Evolutionary conservation across 2,113 vertebrate genomes (phyloP).

Genomic region (Riparia riparia): DNA sequence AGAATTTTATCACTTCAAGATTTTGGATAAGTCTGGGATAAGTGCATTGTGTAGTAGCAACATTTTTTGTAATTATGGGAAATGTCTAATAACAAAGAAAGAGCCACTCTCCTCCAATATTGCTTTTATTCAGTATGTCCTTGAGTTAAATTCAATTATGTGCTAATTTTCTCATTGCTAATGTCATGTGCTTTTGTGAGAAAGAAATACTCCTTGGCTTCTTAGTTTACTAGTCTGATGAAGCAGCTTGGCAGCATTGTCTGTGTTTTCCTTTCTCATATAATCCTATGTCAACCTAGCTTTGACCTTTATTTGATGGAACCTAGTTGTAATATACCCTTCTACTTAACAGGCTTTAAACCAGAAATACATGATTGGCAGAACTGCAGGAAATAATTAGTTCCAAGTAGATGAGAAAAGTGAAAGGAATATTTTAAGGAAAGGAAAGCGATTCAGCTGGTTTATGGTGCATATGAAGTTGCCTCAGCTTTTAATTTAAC

Average conservation of each 20-base stretch:
- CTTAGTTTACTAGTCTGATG: background rate
- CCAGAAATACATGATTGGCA: slow-evolving; percentile 48
- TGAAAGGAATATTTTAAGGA: slow-evolving; percentile 16
- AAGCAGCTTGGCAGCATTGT: background rate
- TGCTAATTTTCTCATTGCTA: background rate
- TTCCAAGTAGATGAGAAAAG: background rate
- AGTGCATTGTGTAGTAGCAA: background rate
- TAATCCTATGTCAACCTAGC: background rate
- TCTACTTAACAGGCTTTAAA: slow-evolving; percentile 43
- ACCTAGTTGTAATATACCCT: background rate
- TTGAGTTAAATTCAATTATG: background rate
- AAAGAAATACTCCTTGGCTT: background rate
- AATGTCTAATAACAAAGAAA: background rate
- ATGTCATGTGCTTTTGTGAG: background rate
- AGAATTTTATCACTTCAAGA: background rate
- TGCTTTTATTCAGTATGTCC: background rate
- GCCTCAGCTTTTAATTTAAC: slow-evolving; percentile 2
- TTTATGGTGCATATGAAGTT: slow-evolving; percentile 17
- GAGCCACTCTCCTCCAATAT: background rate
- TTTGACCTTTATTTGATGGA: slow-evolving; percentile 45
- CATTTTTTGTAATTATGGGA: background rate
- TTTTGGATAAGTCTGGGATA: background rate
- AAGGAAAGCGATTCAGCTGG: slow-evolving; percentile 24
- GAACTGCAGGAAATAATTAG: slow-evolving; percentile 44
- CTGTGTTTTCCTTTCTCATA: background rate